Percentiles rank a stretch among this genome's conserved stretches.
Evolutionary conservation across 2,888 invertebrate genomes (phyloP).

Genomic region (Caradrina clavipalpis): DNA sequence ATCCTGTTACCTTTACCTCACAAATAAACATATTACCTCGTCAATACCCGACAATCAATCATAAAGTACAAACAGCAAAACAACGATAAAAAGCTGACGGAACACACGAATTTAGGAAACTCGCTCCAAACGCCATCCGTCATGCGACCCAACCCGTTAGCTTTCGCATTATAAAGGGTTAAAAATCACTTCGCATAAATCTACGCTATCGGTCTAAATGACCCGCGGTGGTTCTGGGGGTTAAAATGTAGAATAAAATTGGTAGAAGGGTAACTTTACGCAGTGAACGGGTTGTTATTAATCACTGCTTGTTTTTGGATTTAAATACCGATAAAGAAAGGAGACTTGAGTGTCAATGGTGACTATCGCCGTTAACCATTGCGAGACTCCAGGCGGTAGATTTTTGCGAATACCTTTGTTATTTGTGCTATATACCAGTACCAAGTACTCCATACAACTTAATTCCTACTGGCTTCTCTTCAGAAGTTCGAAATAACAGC

Average conservation of each 20-base stretch:
- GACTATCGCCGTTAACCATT: no score
- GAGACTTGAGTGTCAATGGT: no score
- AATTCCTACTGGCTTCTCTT: no score
- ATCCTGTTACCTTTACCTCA: neutral
- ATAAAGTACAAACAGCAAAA: conserved; percentile 65
- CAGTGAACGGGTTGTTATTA: neutral
- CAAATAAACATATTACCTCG: conserved; percentile 10
- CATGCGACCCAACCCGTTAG: conserved; percentile 72
- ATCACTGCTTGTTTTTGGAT: no score
- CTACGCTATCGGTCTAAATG: conserved; percentile 86
- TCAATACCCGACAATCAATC: conserved; percentile 56
- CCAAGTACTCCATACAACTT: no score
- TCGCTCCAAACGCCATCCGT: conserved; percentile 62
- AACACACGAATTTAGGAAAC: conserved; percentile 66
- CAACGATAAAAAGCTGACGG: conserved; percentile 66
- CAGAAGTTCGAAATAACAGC: no score
- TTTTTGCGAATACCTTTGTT: no score
- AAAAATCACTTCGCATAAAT: conserved; percentile 89
- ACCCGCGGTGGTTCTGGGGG: conserved; percentile 78
- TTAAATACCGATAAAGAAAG: no score
- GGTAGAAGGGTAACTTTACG: conserved; percentile 32
- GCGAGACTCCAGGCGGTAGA: no score
- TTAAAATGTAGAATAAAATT: conserved; percentile 34
- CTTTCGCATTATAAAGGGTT: conserved; percentile 83
- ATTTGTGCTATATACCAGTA: no score